Evolutionary conservation across 1,140 invertebrate genomes (phyloP).

Genomic region (Pseudomyrmex concolor): DNA sequence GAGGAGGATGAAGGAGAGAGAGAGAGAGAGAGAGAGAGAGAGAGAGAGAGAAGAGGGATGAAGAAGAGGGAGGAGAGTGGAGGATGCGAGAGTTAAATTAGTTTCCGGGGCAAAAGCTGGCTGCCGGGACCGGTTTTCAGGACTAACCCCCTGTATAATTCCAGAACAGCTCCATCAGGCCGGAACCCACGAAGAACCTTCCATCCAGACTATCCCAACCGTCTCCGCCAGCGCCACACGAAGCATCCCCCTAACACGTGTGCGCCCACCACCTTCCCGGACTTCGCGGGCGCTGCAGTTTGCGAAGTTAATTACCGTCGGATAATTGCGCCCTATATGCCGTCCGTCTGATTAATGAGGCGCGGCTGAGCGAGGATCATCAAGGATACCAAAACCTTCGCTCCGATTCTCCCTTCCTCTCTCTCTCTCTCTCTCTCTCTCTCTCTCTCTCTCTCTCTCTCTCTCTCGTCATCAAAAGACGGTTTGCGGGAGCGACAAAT

Average conservation of each 20-base stretch:
- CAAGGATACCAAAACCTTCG: constrained; percentile 21
- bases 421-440: no score
- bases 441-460: not conserved
- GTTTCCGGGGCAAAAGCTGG: constrained; percentile 79
- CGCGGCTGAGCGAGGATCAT: constrained; percentile 38
- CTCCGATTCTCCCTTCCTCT: not conserved
- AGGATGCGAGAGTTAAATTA: constrained; percentile 82
- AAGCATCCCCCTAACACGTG: constrained; percentile 53
- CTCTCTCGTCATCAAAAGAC: constrained; percentile 13
- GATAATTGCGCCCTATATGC: constrained; percentile 79
- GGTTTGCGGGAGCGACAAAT: not conserved
- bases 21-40: not conserved
- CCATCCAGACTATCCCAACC: constrained; percentile 67
- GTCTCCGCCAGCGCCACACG: constrained; percentile 59
- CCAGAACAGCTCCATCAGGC: constrained; percentile 79
- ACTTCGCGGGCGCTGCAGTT: constrained; percentile 74
- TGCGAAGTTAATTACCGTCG: constrained; percentile 82
- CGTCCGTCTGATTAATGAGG: constrained; percentile 78
- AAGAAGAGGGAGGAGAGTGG: constrained; percentile 1
- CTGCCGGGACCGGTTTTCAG: constrained; percentile 74
- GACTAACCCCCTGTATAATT: constrained; percentile 80
- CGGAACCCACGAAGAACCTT: constrained; percentile 75
- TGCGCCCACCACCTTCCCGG: constrained; percentile 66
- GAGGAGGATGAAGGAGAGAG: not conserved
- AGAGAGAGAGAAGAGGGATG: not conserved